phyloP scores from a whole-genome alignment of 2,113 vertebrate genomes.

The Protobothrops mucrosquamatus region DNA sequence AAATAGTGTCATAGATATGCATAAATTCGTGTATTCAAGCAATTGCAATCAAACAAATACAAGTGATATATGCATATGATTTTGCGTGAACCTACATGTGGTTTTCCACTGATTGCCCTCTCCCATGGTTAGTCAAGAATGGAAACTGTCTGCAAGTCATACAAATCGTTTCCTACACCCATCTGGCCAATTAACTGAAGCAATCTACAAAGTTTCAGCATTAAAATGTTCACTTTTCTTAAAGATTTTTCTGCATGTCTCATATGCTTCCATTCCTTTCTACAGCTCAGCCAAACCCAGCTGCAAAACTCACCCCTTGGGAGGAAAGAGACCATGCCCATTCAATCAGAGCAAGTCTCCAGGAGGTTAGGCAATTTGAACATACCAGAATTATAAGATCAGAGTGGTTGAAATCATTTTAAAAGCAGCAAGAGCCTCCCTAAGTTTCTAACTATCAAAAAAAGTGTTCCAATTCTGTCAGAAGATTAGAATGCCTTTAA shows the following conservation, averaged over 20 bases:
- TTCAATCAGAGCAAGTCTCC: neutral
- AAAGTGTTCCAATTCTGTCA: neutral
- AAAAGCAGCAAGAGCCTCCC: neutral
- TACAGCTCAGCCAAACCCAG: neutral
- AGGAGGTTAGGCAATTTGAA: neutral
- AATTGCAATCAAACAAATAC: neutral
- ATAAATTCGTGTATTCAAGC: neutral
- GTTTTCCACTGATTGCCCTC: neutral
- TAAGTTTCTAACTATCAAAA: neutral
- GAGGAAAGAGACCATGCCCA: slow-evolving; percentile 23
- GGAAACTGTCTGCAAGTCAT: neutral
- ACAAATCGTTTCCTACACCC: too few relatives aligned
- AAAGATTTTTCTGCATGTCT: slow-evolving; percentile 37
- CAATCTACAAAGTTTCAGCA: neutral
- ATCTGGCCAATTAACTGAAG: neutral
- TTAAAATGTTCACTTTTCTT: neutral
- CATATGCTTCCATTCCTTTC: slow-evolving; percentile 39
- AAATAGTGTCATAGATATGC: neutral
- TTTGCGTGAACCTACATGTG: neutral
- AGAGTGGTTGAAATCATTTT: neutral
- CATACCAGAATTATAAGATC: neutral
- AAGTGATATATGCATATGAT: neutral
- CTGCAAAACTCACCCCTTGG: slow-evolving; percentile 24
- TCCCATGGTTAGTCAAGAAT: neutral
- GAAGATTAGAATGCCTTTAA: neutral